Evolutionary conservation across 2,888 invertebrate genomes (phyloP).

Genomic region (Microctonus aethiopoides): DNA sequence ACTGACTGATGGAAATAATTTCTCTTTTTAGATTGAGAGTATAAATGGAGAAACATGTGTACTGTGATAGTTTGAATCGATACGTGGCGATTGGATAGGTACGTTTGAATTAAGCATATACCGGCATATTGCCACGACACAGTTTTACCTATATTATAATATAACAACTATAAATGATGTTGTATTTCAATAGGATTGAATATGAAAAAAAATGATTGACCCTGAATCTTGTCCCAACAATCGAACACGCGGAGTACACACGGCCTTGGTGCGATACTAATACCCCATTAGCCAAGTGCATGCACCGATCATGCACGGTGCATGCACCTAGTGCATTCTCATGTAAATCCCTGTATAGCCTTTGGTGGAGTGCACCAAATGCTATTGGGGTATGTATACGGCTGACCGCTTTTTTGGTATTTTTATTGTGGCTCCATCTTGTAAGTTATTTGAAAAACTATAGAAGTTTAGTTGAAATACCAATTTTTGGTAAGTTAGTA

Average conservation of each 20-base stretch:
- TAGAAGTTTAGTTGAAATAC: no score
- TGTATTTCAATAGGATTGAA: not conserved
- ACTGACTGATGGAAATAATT: not conserved
- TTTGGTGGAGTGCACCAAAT: no score
- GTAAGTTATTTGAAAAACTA: no score
- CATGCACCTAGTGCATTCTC: no score
- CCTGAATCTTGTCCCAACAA: not conserved
- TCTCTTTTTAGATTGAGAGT: not conserved
- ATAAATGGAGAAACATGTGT: not conserved
- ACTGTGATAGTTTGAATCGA: not conserved
- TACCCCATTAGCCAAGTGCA: no score
- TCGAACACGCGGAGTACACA: not conserved
- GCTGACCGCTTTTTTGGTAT: no score
- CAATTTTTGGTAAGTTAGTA: no score
- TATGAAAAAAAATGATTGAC: not conserved
- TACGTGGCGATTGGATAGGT: not conserved
- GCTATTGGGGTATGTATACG: no score
- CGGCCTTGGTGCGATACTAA: no score
- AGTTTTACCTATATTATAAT: no score
- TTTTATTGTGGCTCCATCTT: not conserved
- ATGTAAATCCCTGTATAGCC: no score
- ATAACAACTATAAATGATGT: not conserved
- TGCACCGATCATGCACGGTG: no score
- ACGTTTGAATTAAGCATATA: not conserved
- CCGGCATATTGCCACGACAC: not conserved